Evolutionary conservation across 2,888 invertebrate species (phyloP).

Genomic region (Scelioninae gen. 1): DNA sequence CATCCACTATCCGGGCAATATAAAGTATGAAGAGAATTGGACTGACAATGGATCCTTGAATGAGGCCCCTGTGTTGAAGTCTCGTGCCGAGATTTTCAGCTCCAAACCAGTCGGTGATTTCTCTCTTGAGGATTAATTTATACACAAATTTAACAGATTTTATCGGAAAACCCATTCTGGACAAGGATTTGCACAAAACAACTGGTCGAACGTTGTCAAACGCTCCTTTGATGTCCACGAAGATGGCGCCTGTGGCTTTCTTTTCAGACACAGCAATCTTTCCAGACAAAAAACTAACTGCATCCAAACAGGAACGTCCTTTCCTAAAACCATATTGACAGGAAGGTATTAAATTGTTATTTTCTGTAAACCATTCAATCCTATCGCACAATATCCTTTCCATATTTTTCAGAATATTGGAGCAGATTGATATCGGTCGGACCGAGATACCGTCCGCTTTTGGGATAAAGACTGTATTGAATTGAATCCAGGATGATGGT

Average conservation of each 20-base stretch:
- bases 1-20: background rate
- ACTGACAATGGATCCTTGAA: background rate
- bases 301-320: no score
- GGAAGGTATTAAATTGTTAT: no score
- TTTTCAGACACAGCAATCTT: background rate
- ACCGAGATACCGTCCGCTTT: background rate
- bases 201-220: constrained; percentile 15
- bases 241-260: background rate
- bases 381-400: no score
- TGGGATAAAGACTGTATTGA: constrained; percentile 9
- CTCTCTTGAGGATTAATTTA: no score
- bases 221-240: constrained; percentile 3
- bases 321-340: no score
- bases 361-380: constrained; percentile 42
- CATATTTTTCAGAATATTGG: background rate
- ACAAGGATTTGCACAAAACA: no score
- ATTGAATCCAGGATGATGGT: background rate
- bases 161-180: background rate
- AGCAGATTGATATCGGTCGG: constrained; percentile 14
- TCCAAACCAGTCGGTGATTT: no score
- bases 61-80: no score
- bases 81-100: no score
- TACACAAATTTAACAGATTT: no score
- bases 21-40: background rate
- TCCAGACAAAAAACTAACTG: background rate